Percentiles rank a stretch among this genome's conserved stretches.
phyloP scores from a whole-genome alignment of 2,113 vertebrate genomes.

The Bujurquina vittata region DNA sequence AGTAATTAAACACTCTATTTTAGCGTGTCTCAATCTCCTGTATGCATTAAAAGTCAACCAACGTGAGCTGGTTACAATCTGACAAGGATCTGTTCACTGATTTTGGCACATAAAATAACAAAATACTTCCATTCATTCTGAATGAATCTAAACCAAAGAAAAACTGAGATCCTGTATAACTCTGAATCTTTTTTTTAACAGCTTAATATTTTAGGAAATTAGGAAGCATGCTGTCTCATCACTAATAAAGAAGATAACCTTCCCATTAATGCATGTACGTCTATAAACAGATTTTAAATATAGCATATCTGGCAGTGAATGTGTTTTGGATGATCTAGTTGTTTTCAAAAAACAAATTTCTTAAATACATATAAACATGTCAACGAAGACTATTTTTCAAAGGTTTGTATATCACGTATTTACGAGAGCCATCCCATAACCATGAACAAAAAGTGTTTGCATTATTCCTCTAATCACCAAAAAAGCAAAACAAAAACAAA shows the following conservation, averaged over 20 bases:
- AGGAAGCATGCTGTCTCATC: no score
- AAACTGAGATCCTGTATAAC: not conserved
- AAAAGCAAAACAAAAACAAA: not conserved
- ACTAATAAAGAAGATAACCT: no score
- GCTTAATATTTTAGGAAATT: not conserved
- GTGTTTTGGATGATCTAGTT: not conserved
- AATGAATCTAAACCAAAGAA: not conserved
- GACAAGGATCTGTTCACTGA: not conserved
- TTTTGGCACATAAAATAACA: not conserved
- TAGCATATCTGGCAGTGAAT: not conserved
- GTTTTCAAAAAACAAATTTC: not conserved
- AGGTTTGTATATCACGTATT: not conserved
- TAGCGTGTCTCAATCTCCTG: not conserved
- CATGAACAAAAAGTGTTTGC: not conserved
- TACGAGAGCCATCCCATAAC: not conserved
- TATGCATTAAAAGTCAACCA: not conserved
- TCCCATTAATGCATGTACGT: not conserved
- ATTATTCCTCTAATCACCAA: not conserved
- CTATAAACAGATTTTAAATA: not conserved
- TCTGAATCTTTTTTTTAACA: not conserved
- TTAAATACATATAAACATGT: not conserved
- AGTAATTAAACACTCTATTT: not conserved
- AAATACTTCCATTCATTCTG: not conserved
- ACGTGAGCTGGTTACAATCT: not conserved
- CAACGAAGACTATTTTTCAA: not conserved